These are phyloP conservation scores for Apeltes quadracus DNA, from an alignment of 2,113 vertebrate genomes.

Conservation along the genomic window DNA sequence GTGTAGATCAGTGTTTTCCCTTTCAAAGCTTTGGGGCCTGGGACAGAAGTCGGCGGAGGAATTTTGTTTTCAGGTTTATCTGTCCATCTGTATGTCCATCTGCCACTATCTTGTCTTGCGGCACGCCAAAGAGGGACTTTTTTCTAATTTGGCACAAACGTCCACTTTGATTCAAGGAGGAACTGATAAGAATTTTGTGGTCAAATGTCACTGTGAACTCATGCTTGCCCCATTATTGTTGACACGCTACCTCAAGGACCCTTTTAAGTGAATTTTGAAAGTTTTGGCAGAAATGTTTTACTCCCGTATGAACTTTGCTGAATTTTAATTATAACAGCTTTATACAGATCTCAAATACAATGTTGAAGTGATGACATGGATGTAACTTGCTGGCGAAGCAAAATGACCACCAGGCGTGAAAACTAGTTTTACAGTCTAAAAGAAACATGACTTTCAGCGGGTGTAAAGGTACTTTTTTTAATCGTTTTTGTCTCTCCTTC, in stretches of 20 bases:
- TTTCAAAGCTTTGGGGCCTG: neutral
- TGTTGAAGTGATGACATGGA: neutral
- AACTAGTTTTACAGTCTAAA: neutral
- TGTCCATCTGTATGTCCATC: neutral
- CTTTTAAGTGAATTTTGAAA: neutral
- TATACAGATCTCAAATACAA: too few relatives aligned
- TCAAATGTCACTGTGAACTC: neutral
- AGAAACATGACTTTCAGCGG: neutral
- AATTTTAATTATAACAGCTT: neutral
- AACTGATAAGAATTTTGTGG: neutral
- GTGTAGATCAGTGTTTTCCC: neutral
- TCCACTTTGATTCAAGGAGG: neutral
- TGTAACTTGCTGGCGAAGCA: neutral
- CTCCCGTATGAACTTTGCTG: neutral
- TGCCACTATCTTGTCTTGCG: too few relatives aligned
- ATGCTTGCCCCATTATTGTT: neutral
- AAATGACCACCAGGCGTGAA: neutral
- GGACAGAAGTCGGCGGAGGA: neutral
- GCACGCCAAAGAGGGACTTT: neutral
- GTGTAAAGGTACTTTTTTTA: neutral
- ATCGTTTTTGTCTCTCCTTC: slow-evolving; percentile 55
- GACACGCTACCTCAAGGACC: neutral
- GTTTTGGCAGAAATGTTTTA: neutral
- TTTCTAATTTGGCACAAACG: neutral
- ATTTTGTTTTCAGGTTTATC: neutral